Conservation (phyloP, 2,888 invertebrate genomes). For the Leptinotarsa juncta region DNA sequence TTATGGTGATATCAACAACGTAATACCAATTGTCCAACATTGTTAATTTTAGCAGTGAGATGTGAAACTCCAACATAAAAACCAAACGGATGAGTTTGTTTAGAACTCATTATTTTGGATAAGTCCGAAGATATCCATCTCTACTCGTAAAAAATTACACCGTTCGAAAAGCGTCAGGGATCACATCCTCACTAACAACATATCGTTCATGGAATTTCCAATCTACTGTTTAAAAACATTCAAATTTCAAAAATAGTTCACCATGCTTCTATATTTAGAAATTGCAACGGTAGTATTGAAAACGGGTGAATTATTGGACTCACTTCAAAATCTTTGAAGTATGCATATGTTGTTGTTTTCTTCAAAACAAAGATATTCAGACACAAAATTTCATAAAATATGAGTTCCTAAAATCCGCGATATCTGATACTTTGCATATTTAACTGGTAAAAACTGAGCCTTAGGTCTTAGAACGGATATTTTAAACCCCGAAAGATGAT, state of each 20-base stretch:
- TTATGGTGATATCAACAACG: too few relatives aligned
- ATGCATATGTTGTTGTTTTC: too few relatives aligned
- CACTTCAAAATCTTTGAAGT: not conserved
- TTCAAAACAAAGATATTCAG: not conserved
- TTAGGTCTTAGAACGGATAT: not conserved
- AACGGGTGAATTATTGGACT: not conserved
- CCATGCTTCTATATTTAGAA: conserved; percentile 5
- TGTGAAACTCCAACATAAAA: not conserved
- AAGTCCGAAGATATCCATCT: not conserved
- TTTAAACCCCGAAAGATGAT: conserved; percentile 6
- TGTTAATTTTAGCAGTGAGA: too few relatives aligned
- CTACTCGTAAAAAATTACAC: conserved; percentile 17
- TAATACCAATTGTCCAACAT: too few relatives aligned
- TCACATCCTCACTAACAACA: conserved; percentile 24
- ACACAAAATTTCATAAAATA: not conserved
- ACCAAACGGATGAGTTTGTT: conserved; percentile 1
- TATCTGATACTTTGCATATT: conserved; percentile 7
- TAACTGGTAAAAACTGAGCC: not conserved
- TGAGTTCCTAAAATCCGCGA: conserved; percentile 4
- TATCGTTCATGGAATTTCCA: conserved; percentile 13
- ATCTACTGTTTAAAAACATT: not conserved
- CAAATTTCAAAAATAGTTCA: conserved; percentile 12
- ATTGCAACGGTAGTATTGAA: not conserved
- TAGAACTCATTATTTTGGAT: conserved; percentile 18
- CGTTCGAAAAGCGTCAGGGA: conserved; percentile 13